Evolutionary conservation across 2,113 vertebrate genomes (phyloP).

Genomic region (Microtus oregoni): DNA sequence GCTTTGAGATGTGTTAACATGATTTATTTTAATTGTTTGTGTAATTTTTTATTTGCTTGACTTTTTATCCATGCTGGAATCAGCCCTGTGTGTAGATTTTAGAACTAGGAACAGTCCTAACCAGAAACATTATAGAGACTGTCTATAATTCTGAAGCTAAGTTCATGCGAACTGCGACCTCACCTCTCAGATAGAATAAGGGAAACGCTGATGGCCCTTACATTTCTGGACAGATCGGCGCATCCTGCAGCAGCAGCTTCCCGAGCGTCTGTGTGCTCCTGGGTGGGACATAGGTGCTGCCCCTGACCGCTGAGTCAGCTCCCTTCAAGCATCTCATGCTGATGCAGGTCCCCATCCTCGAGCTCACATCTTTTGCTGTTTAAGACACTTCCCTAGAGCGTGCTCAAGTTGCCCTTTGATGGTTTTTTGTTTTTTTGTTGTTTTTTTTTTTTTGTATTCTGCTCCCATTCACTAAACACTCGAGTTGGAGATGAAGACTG

Average conservation of each 20-base stretch:
- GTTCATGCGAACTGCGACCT: background rate
- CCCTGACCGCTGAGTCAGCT: background rate
- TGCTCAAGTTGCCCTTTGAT: conserved; percentile 5
- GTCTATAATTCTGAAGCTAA: background rate
- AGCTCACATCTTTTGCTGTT: background rate
- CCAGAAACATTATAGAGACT: background rate
- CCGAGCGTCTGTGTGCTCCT: background rate
- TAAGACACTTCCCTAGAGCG: background rate
- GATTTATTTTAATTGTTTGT: background rate
- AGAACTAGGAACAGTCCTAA: background rate
- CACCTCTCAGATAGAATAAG: background rate
- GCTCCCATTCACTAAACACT: conserved; percentile 49
- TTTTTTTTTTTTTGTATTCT: background rate
- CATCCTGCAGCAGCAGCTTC: background rate
- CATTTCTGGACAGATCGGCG: background rate
- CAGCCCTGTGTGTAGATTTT: background rate
- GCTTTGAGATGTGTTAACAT: background rate
- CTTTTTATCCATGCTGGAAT: background rate
- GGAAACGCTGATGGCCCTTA: no score
- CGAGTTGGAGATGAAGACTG: conserved; percentile 50
- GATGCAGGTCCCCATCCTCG: background rate
- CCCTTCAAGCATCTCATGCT: background rate
- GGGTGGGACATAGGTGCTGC: background rate
- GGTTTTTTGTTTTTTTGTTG: no score
- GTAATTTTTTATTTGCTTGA: background rate